Percentiles rank a stretch among this genome's conserved stretches.
Evolutionary conservation across 2,797 vertebrate genomes (phyloP).

Genomic region (Tamandua tetradactyla): DNA sequence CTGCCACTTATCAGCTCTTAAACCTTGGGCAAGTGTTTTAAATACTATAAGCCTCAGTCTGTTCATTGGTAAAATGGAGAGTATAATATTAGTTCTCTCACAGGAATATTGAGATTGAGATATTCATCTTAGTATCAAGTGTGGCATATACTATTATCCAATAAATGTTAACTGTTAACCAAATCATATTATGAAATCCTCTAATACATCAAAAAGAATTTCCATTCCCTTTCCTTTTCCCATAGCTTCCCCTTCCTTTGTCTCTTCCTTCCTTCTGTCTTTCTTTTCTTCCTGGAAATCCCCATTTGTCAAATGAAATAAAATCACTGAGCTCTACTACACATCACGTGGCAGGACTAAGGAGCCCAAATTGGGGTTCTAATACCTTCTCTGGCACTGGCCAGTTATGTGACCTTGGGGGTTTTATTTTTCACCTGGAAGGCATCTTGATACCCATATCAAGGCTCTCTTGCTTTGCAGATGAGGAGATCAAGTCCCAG

Average conservation of each 20-base stretch:
- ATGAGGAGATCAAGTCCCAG: not conserved
- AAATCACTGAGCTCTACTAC: not conserved
- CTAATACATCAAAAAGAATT: not conserved
- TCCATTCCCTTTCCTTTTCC: not conserved
- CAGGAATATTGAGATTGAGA: not conserved
- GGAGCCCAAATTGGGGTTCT: not conserved
- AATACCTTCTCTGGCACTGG: not conserved
- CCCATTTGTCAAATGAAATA: not conserved
- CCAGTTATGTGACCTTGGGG: not conserved
- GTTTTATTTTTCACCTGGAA: not conserved
- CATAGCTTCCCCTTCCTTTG: not conserved
- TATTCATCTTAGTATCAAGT: not conserved
- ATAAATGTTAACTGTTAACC: not conserved
- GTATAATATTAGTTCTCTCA: not conserved
- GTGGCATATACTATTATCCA: not conserved
- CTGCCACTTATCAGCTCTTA: not conserved
- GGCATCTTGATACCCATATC: not conserved
- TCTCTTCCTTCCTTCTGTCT: accelerated
- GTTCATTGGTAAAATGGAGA: not conserved
- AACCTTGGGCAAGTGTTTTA: not conserved
- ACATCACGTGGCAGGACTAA: not conserved
- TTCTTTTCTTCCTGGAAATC: not conserved
- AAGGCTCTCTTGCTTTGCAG: not conserved
- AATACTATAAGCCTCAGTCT: not conserved
- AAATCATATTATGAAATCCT: not conserved